Base-by-base conservation (phyloP, 2,113 vertebrate species). In the Patagioenas fasciata region DNA sequence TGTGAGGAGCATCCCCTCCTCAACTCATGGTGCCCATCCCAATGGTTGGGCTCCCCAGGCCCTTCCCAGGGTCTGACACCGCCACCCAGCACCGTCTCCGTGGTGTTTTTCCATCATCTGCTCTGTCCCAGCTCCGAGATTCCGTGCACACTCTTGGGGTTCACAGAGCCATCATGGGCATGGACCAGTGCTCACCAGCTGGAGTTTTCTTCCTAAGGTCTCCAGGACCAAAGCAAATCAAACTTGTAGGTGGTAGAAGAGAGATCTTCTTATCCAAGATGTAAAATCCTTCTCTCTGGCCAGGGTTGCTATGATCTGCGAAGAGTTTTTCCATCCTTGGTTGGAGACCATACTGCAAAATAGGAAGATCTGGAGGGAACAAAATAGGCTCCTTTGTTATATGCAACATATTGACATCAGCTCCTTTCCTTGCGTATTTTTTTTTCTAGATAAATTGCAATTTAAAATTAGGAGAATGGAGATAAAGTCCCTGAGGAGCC, bases 261-360 rank as follows among this genome's bases (percentile, higher is more conserved):
- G 56, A 50, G 64, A 53, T 48, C 26, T 48, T 64, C 50, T 38
- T 9, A 15, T 20, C 23, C 20, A 50, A 72, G 29, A 60, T 0
- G 2, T 32, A 14, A 38, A 80, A 65, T 48, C 31, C 15, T n/a
- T 28, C 0, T 0, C 13, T 54, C 56, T 0, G 1, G 10, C 11
- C 1, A 1, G 51, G 26, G 5, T 64, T 71, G 10, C 11, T 32
- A 3, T 11, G 48, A 51, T 5, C 66, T 90, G 14, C 70, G 80
- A 42, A 65, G 51, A n/a, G 48, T 6, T 67, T 67, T 78, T 57
- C 72, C 72, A 40, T 17, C 23, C 29, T 48, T 36, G 8, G 3
- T 0, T 38, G 54, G 44, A 73, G 40, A 29, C 32, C 17, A 13
- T 0, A 0, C 31, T 80, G 42, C 31, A n/a, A 29, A 69, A 50